phyloP scores from a whole-genome alignment of 2,888 invertebrate species.

The Chesias legatella region DNA sequence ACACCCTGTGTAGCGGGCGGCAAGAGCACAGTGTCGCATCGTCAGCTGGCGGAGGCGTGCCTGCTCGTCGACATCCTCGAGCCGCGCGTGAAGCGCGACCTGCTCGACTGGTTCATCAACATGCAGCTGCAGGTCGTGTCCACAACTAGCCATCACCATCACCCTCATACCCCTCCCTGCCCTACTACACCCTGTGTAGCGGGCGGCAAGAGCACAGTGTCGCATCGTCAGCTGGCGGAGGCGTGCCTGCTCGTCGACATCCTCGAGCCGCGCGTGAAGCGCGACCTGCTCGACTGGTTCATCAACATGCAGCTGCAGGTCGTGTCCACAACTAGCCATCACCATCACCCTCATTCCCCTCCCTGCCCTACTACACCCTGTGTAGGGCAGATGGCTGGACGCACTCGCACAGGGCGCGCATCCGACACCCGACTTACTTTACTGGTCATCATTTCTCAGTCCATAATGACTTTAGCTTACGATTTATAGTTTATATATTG shows the following conservation, averaged over 20 bases:
- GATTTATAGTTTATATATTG: no score
- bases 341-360: no score
- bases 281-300: slow-evolving; percentile 94
- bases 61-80: slow-evolving; percentile 82
- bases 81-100: slow-evolving; percentile 90
- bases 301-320: slow-evolving; percentile 88
- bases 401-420: no score
- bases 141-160: no score
- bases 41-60: slow-evolving; percentile 62
- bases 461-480: no score
- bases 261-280: slow-evolving; percentile 92
- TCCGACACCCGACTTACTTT: no score
- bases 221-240: slow-evolving; percentile 56
- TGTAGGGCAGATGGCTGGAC: no score
- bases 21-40: slow-evolving; percentile 48
- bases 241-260: slow-evolving; percentile 64
- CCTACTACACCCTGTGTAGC: no score
- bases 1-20: slow-evolving; percentile 44
- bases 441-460: no score
- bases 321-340: no score
- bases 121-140: slow-evolving; percentile 89
- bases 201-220: slow-evolving; percentile 49
- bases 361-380: background rate
- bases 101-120: slow-evolving; percentile 94
- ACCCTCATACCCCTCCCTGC: no score